Evolutionary conservation across 2,888 invertebrate species (phyloP).

Genomic region (Periphyllus acericola): DNA sequence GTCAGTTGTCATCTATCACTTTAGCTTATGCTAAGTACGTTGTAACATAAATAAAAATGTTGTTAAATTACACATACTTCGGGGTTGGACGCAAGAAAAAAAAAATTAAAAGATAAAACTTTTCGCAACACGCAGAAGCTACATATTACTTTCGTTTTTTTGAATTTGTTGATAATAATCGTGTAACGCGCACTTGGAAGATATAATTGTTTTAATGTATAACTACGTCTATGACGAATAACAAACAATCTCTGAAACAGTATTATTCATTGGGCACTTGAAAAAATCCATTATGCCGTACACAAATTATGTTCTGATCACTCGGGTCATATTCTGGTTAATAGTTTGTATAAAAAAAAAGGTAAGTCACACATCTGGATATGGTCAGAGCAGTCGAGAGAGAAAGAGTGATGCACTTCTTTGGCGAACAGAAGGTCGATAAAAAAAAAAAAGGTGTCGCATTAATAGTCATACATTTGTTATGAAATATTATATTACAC

Average conservation of each 20-base stretch:
- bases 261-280: neutral
- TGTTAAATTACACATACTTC: no score
- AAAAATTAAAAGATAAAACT: no score
- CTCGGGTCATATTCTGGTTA: neutral
- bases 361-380: neutral
- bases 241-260: neutral
- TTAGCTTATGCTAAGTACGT: no score
- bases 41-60: no score
- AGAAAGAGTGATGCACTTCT: constrained; percentile 23
- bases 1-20: no score
- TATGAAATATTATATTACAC: constrained; percentile 19
- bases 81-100: no score
- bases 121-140: no score
- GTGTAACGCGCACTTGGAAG: neutral
- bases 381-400: constrained; percentile 8
- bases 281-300: neutral
- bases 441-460: constrained; percentile 32
- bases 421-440: constrained; percentile 5
- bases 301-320: neutral
- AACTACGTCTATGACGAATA: neutral
- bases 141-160: no score
- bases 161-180: no score
- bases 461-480: neutral
- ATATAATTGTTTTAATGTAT: no score
- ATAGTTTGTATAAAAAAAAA: neutral